Percentiles rank a stretch among this genome's conserved stretches.
Evolutionary conservation across 2,113 vertebrate genomes (phyloP).

Genomic region (Montifringilla adamsi): DNA sequence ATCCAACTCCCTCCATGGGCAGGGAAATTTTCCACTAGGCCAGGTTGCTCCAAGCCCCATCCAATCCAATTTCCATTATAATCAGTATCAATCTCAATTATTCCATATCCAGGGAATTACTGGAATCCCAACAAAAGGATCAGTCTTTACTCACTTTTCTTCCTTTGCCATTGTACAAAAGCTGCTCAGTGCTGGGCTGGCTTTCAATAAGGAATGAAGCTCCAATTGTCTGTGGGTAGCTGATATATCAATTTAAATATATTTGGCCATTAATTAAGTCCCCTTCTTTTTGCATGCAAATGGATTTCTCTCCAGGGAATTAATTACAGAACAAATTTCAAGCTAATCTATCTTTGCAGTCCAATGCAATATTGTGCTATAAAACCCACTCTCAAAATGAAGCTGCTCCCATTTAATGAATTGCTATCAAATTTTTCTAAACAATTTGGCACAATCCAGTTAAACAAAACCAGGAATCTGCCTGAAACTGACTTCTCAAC

Average conservation of each 20-base stretch:
- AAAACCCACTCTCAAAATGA: conserved; percentile 5
- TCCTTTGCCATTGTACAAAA: not conserved
- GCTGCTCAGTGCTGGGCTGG: not conserved
- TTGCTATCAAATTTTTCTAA: not conserved
- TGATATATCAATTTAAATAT: conserved; percentile 62
- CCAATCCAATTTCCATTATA: not conserved
- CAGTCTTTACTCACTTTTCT: not conserved
- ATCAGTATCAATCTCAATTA: not conserved
- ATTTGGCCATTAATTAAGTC: conserved; percentile 52
- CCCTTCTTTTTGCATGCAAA: conserved; percentile 35
- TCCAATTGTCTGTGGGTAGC: not conserved
- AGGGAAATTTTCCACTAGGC: not conserved
- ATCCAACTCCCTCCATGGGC: not conserved
- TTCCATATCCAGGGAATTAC: not conserved
- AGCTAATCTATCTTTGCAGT: conserved; percentile 53
- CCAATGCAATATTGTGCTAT: not conserved
- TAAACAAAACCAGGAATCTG: not conserved
- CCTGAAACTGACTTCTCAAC: not conserved
- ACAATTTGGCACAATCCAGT: not conserved
- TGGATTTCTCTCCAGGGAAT: conserved; percentile 48
- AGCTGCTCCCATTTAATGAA: not conserved
- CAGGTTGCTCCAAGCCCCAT: not conserved
- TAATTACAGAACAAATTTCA: conserved; percentile 55
- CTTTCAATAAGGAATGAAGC: not conserved
- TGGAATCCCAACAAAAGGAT: not conserved